Evolutionary conservation across 2,113 vertebrate species (phyloP), one percentile per base, ranked within the genome.

Genomic region (Sinocyclocheilus anophthalmus): DNA sequence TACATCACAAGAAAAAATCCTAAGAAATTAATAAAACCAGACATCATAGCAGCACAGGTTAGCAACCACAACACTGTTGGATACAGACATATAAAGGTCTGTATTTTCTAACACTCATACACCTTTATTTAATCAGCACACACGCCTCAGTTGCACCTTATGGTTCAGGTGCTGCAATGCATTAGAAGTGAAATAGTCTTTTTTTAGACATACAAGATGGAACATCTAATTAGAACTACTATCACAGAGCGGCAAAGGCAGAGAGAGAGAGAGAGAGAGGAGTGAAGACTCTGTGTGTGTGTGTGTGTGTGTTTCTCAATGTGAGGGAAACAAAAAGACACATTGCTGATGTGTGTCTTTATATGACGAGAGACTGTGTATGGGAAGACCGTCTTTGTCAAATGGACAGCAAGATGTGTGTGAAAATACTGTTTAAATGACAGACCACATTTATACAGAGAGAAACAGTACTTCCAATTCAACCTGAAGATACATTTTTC

Each of bases 121-220:
- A 24, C 22, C 37, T 45, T 18, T 7, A 81, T 42, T 65, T 63
- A 45, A 65, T 65, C 57, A 26, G 24, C 14, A 30, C 7, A 65
- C 78, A 65, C 4, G 4, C 37, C n/a, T 48, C 37, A 81, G 1
- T 67, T 10, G 14, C 79, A 50, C 39, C 61, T 81, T 63, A 42
- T 61, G 55, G 77, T 80, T 80, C 77, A 80, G 77, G 57, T 81
- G 79, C 33, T 33, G 33, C 24, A 10, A 65, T 42, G 33, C 37
- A 45, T 45, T 63, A 63, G n/a, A 63, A 81, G 78, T 81, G 78
- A 81, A 81, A 81, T 67, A 81, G n/a, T 67, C 59, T 67, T 81
- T 67, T 81, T 81, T 81, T 81, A 45, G 61, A 48, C 42, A 30
- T 20, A 26, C 55, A 81, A 30, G 14, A 81, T 48, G 37, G 14